A percentile compares a stretch with the other conserved stretches of the same genome.
Conservation (phyloP, 2,888 invertebrate species). For the Tachystola acroxantha region DNA sequence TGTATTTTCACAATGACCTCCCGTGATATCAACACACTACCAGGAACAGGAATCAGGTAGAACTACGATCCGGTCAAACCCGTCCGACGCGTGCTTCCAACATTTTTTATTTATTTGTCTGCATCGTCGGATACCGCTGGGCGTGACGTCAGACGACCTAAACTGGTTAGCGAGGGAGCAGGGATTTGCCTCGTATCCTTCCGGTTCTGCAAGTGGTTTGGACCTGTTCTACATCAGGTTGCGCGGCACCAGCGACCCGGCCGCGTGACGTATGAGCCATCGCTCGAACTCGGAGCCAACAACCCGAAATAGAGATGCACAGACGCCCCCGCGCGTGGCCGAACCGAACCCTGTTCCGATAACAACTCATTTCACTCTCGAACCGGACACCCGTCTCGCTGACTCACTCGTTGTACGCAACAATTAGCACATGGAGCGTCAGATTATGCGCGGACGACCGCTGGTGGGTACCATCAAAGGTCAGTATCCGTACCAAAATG, state of each 20-base stretch:
- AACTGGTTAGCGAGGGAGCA: conserved; percentile 78
- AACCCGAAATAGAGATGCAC: conserved; percentile 40
- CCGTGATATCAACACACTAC: conserved; percentile 54
- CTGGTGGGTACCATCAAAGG: conserved; percentile 69
- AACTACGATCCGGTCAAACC: conserved; percentile 78
- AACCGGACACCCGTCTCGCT: conserved; percentile 54
- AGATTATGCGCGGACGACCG: conserved; percentile 56
- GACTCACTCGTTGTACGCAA: conserved; percentile 61
- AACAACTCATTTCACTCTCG: conserved; percentile 42
- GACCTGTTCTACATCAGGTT: conserved; percentile 76
- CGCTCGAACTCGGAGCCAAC: conserved; percentile 28
- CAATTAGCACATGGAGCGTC: conserved; percentile 70
- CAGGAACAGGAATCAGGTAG: conserved; percentile 78
- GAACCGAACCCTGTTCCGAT: conserved; percentile 23
- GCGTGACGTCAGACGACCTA: conserved; percentile 76
- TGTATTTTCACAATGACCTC: conserved; percentile 36
- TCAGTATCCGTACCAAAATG: conserved; percentile 78
- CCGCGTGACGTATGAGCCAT: conserved; percentile 54
- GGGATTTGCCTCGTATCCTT: conserved; percentile 77
- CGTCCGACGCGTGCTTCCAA: conserved; percentile 77
- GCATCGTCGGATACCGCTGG: conserved; percentile 76
- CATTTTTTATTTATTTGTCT: conserved; percentile 78
- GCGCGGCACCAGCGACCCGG: conserved; percentile 42
- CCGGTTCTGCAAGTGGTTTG: conserved; percentile 74
- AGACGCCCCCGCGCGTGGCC: conserved; percentile 30